Evolutionary conservation across 1,140 invertebrate genomes (phyloP).

Genomic region (Lepidurus packardi): DNA sequence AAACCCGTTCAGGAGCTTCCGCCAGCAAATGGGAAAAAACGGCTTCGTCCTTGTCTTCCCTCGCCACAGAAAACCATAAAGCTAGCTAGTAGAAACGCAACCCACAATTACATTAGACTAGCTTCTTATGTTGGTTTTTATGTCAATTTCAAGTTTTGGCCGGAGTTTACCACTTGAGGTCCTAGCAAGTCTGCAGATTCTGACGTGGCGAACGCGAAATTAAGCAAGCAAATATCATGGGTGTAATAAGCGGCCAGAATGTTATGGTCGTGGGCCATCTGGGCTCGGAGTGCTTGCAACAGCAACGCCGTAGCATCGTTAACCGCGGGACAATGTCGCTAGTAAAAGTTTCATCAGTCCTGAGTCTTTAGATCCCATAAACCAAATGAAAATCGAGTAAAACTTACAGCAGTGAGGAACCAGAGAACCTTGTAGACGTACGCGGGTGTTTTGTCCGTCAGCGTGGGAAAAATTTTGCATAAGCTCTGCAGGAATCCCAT

Average conservation of each 20-base stretch:
- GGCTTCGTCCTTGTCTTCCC: neutral
- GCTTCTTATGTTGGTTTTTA: neutral
- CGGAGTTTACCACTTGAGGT: neutral
- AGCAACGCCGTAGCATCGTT: neutral
- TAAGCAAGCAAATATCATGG: neutral
- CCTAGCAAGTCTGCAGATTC: neutral
- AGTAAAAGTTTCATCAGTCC: neutral
- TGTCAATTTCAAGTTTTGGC: neutral
- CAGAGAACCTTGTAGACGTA: neutral
- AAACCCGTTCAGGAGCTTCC: neutral
- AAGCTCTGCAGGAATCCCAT: neutral
- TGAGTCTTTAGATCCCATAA: neutral
- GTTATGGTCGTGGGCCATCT: neutral
- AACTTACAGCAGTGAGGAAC: slow-evolving; percentile 1
- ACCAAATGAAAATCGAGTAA: neutral
- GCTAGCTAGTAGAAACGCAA: neutral
- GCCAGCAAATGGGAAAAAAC: neutral
- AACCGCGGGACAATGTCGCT: neutral
- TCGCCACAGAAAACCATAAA: neutral
- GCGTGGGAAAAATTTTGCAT: neutral
- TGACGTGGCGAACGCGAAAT: neutral
- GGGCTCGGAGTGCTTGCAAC: neutral
- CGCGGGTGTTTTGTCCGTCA: neutral
- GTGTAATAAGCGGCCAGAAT: neutral
- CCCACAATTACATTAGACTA: neutral